Evolutionary conservation across 1,140 invertebrate genomes (phyloP), one percentile per base, ranked within the genome.

Genomic region (Drosophila kurseongensis): DNA sequence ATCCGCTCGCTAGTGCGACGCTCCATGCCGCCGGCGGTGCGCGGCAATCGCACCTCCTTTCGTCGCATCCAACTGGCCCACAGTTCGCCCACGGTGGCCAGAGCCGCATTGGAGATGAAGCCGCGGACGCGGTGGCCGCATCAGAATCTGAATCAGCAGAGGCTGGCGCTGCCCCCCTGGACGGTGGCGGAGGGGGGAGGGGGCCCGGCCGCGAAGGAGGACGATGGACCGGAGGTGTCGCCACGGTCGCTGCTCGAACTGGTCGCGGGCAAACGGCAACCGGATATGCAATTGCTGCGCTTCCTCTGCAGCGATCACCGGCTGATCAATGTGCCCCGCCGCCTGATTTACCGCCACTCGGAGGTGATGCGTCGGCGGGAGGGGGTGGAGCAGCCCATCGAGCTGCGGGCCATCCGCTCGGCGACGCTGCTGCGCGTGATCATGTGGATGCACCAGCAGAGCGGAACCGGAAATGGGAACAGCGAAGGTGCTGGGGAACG

Each of bases 371-470:
- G 40, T 1, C 1, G 14, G 1, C 52, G 61, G 9, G 65, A 50
- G 8, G 47, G 35, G 6, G 47, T 66, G 45, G 51, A 58, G 0
- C 14, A 18, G 29, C 56, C 66, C 12, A 81, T 83, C 1, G 12
- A 40, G 2, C n/a, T 84, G 55, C 12, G 45, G 0, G 10, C 38
- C 18, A 76, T 83, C 1, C 40, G 44, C 5, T 79, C 80, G 2
- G 13, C 2, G 12, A 79, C 72, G 1, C 10, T 84, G 50, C 23
- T 50, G 0, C 58, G 65, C 0, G 10, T 79, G 5, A n/a, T 84
- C 2, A 10, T 38, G 0, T 84, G 80, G 80, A 84, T 84, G 80
- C 36, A 75, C 0, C 66, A 47, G 7, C 79, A 32, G 36, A 40
- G 2, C 7, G 56, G 5, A 55, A 68, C 4, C 27, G 18, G 41